phyloP scores from a whole-genome alignment of 2,888 invertebrate species.

The Aleiodes testaceus region DNA sequence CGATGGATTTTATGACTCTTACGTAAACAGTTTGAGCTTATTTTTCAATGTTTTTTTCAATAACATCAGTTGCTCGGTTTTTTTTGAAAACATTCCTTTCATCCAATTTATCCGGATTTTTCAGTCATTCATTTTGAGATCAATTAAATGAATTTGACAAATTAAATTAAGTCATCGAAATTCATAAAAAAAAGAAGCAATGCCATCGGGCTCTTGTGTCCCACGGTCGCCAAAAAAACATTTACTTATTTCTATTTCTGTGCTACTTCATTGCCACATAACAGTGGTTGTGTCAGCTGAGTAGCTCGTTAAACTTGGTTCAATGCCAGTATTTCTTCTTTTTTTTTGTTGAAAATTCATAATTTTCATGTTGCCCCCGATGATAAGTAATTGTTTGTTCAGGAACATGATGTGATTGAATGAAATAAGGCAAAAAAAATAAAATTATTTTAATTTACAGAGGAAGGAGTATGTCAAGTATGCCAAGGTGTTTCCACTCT shows the following conservation, averaged over 20 bases:
- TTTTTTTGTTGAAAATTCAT: conserved; percentile 15
- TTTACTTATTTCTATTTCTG: conserved; percentile 58
- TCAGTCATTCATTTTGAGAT: background rate
- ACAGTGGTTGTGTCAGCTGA: conserved; percentile 60
- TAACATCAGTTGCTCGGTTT: too few species aligned
- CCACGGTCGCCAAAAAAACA: conserved; percentile 42
- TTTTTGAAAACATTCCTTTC: too few species aligned
- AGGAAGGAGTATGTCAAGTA: conserved; percentile 96
- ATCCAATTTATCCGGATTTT: background rate
- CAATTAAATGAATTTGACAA: background rate
- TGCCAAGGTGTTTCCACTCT: conserved; percentile 93
- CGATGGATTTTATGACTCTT: too few species aligned
- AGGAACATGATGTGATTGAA: conserved; percentile 3
- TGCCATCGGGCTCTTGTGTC: conserved; percentile 33
- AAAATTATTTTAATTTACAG: conserved; percentile 75
- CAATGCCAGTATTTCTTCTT: conserved; percentile 23
- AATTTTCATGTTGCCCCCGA: background rate
- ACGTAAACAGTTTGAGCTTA: background rate
- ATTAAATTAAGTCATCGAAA: conserved; percentile 26
- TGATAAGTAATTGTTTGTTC: conserved; percentile 25
- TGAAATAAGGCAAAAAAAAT: background rate
- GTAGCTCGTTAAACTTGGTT: conserved; percentile 42
- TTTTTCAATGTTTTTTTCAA: background rate
- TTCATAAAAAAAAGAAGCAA: conserved; percentile 46
- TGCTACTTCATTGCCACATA: conserved; percentile 56